Evolutionary conservation across 2,888 invertebrate species (phyloP), one percentile per base, ranked within the genome.

Genomic region (Hyposoter didymator): DNA sequence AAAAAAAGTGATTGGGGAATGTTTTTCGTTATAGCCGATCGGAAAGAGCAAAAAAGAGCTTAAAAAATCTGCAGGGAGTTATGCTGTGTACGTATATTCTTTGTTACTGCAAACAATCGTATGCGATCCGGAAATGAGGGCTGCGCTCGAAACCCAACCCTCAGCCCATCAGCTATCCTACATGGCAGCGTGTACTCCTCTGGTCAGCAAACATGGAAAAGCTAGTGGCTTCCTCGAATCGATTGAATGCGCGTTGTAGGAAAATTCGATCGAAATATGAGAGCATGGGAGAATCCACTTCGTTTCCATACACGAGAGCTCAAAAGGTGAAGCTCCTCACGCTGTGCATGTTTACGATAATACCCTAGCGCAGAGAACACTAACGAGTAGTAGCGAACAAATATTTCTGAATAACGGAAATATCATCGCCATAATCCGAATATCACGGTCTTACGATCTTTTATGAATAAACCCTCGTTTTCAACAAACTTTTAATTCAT

Each of bases 91-190:
- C 64, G 47, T 70, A n/a, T 66, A 43, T 22, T 55, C 59, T 79
- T 72, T 73, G 72, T 76, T 69, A 39, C 4, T 76, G 49, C 85
- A 80, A 76, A 80, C 85, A 78, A 74, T 66, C 28, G 73, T 22
- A 62, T 43, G 49, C 17, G 66, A 43, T 74, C 17, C 39, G 19
- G 45, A 67, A 74, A 39, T 32, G 12, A 52, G 45, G 22, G 49
- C 17, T 12, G 45, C n/a, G 64, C 1, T 43, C 39, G 59, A 17
- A 22, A 17, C 49, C 28, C n/a, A 73, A 43, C 22, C 49, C 43
- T 22, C 32, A 43, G 66, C n/a, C n/a, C 39, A 45, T 35, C 45
- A 45, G 64, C 67, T 76, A 78, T 76, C 64, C 45, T n/a, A 22
- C 52, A 64, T 49, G 69, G 45, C 67, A 17, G 66, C 32, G n/a